Evolutionary conservation across 2,113 vertebrate genomes (phyloP), one percentile per base, ranked within the genome.

Genomic region (Thermophis baileyi): DNA sequence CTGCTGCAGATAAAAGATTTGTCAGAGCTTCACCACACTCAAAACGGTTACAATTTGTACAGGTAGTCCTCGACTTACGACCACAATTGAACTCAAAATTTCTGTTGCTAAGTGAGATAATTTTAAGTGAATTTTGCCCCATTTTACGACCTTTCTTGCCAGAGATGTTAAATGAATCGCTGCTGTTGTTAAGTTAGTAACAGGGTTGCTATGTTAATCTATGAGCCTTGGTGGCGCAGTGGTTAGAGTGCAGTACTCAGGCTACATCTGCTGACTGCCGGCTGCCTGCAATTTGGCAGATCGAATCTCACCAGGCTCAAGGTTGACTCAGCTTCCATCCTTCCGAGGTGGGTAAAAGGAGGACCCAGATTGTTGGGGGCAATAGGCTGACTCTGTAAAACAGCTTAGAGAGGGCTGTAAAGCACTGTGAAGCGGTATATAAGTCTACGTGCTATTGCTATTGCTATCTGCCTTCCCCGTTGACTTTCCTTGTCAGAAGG

Each of bases 21-120:
- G 85, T 0, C 0, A 0, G 93, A 22, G 10, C 16, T 81, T 91
- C 22, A 93, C 87, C 47, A 1, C 3, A 18, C 46, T 85, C 6
- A 49, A 3, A 27, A 18, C 47, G 81, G 44, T 90, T 92, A 46
- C 6, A 85, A 3, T 25, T 16, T 47, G 1, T 54, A 94, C 0
- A 18, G n/a, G 30, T 35, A 69, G 63, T 69, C 63, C 63, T 69
- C 63, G 0, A 2, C 63, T 35, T 69, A 35, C 5, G 5, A 35
- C 63, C 63, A 69, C 5, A 35, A 69, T 6, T 7, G 63, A 18
- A 35, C 30, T 69, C 63, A 35, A 69, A 2, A 69, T 69, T 69
- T 18, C 63, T 1, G 2, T 18, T 35, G 14, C 5, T 69, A 35
- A 18, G 63, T 69, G 63, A 69, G 27, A 63, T n/a, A 0, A 27